Evolutionary conservation across 2,797 vertebrate genomes (phyloP).

Genomic region (Rhabdophis nuchalis): DNA sequence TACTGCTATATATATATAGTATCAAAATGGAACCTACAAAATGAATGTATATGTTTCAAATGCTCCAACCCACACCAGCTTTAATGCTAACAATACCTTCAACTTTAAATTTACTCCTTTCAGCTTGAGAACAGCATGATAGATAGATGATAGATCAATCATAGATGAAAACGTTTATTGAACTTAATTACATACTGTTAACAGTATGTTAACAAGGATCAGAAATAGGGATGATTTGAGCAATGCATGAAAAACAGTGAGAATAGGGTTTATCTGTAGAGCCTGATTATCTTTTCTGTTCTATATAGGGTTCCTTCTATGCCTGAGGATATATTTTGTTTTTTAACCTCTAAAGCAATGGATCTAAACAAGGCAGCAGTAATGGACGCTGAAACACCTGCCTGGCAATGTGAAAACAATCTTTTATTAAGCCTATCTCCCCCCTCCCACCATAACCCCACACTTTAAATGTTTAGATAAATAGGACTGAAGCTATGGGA

Average conservation of each 20-base stretch:
- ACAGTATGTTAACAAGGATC: background rate
- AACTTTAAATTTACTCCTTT: background rate
- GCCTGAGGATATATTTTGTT: background rate
- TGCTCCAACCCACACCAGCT: background rate
- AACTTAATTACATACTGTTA: background rate
- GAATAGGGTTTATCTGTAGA: background rate
- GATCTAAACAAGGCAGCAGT: background rate
- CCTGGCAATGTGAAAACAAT: background rate
- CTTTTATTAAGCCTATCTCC: background rate
- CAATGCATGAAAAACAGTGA: background rate
- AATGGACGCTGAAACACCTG: background rate
- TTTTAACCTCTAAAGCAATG: background rate
- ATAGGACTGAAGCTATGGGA: background rate
- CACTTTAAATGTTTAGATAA: background rate
- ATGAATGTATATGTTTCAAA: background rate
- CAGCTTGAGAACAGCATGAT: background rate
- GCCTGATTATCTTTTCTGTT: background rate
- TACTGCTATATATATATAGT: background rate
- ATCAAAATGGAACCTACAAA: background rate
- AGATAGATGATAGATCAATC: background rate
- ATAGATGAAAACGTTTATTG: background rate
- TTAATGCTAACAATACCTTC: background rate
- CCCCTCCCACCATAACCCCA: background rate
- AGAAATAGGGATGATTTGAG: background rate
- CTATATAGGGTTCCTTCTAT: background rate